phyloP scores from a whole-genome alignment of 1,140 invertebrate species.

The Pseudomyrmex gracilis region DNA sequence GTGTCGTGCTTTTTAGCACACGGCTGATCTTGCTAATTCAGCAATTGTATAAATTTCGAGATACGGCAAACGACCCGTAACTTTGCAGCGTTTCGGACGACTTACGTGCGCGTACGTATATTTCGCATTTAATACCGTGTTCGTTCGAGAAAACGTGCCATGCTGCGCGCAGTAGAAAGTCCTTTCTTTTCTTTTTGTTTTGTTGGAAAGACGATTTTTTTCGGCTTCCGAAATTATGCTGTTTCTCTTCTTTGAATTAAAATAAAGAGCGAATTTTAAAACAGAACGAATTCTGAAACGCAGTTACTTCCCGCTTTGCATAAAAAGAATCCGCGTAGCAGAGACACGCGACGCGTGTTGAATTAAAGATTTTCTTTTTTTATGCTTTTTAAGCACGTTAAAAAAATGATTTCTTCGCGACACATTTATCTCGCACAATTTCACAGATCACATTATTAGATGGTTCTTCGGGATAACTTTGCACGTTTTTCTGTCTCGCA shows the following conservation, averaged over 20 bases:
- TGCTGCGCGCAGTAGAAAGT: background rate
- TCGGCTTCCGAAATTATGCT: slow-evolving; percentile 12
- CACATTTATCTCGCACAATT: too few species aligned
- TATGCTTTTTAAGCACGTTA: too few species aligned
- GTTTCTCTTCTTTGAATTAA: slow-evolving; percentile 29
- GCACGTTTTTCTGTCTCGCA: background rate
- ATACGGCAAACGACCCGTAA: slow-evolving; percentile 39
- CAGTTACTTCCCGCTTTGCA: background rate
- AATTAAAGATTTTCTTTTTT: background rate
- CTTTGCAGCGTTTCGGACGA: slow-evolving; percentile 4
- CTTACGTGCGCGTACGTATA: background rate
- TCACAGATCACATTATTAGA: too few species aligned
- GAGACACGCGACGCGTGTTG: background rate
- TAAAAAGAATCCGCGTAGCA: background rate
- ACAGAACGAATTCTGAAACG: background rate
- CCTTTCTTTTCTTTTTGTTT: too few species aligned
- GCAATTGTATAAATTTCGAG: slow-evolving; percentile 40
- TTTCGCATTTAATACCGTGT: slow-evolving; percentile 25
- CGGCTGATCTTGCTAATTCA: slow-evolving; percentile 28
- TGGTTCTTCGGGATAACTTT: background rate
- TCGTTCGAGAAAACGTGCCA: slow-evolving; percentile 12
- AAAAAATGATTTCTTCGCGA: too few species aligned
- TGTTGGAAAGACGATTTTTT: background rate
- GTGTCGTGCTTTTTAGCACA: slow-evolving; percentile 39
- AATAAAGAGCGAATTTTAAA: slow-evolving; percentile 3